phyloP scores from a whole-genome alignment of 2,888 invertebrate species.

The Cataglyphis rosenhaueri region DNA sequence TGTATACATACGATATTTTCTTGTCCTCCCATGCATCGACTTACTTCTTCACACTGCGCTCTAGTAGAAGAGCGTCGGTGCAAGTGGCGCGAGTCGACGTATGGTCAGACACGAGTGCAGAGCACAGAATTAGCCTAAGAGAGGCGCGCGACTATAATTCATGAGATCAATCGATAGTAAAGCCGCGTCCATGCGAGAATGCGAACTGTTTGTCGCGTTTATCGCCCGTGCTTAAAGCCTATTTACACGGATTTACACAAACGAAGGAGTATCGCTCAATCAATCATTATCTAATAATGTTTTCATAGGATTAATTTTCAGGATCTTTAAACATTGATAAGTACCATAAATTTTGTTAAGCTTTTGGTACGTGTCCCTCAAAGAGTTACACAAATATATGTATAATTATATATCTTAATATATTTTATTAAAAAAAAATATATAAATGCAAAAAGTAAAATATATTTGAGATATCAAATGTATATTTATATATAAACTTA shows the following conservation, averaged over 20 bases:
- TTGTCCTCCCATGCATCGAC: conserved; percentile 2
- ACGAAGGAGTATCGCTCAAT: conserved; percentile 7
- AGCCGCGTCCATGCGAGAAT: conserved; percentile 21
- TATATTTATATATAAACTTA: background rate
- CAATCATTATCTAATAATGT: conserved; percentile 1
- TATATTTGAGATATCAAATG: background rate
- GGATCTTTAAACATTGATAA: background rate
- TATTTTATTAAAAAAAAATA: background rate
- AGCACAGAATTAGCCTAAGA: conserved; percentile 48
- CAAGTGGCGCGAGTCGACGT: conserved; percentile 61
- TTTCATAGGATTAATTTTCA: conserved; percentile 1
- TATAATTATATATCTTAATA: background rate
- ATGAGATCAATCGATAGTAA: conserved; percentile 48
- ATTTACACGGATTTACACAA: background rate
- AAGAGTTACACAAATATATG: background rate
- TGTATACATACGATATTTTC: background rate
- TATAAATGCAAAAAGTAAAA: background rate
- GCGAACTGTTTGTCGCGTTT: conserved; percentile 21
- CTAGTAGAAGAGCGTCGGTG: conserved; percentile 7
- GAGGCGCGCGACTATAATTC: conserved; percentile 44
- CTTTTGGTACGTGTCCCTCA: background rate
- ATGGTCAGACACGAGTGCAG: conserved; percentile 61
- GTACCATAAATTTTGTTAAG: conserved; percentile 9
- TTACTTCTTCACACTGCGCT: conserved; percentile 11
- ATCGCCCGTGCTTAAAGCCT: conserved; percentile 7